Evolutionary conservation across 2,888 invertebrate genomes (phyloP).

Genomic region (Barypeithes pellucidus): DNA sequence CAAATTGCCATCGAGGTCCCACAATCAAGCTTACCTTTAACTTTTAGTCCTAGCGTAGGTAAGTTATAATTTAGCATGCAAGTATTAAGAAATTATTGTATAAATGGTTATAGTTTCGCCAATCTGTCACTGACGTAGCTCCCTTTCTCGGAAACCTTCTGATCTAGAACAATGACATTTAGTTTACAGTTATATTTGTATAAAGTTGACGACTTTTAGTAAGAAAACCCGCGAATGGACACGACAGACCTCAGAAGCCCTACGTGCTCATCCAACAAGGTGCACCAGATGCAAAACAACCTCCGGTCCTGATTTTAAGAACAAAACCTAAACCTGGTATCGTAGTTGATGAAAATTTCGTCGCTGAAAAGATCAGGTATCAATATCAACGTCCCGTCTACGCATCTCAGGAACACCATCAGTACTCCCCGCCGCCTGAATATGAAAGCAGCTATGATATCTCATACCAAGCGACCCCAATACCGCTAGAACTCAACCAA

Average conservation of each 20-base stretch:
- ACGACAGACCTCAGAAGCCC: slow-evolving; percentile 50
- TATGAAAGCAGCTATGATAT: slow-evolving; percentile 35
- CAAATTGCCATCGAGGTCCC: slow-evolving; percentile 56
- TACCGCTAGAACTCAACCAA: slow-evolving; percentile 25
- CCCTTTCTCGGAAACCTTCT: too few species aligned
- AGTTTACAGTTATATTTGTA: too few species aligned
- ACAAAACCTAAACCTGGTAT: slow-evolving; percentile 51
- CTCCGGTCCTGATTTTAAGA: slow-evolving; percentile 34
- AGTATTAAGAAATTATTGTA: too few species aligned
- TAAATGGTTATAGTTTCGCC: too few species aligned
- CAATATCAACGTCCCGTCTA: slow-evolving; percentile 35
- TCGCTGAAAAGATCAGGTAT: slow-evolving; percentile 51
- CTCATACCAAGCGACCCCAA: slow-evolving; percentile 46
- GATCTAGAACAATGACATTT: too few species aligned
- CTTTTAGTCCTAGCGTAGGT: slow-evolving; percentile 30
- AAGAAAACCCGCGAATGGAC: slow-evolving; percentile 49
- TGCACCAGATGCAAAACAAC: slow-evolving; percentile 34
- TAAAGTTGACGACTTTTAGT: too few species aligned
- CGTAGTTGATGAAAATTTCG: slow-evolving; percentile 52
- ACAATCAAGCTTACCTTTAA: slow-evolving; percentile 43
- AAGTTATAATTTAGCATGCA: slow-evolving; percentile 1
- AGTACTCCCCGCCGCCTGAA: slow-evolving; percentile 20
- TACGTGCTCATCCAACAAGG: slow-evolving; percentile 44
- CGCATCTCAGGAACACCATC: slow-evolving; percentile 24
- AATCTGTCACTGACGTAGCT: too few species aligned